Base-by-base conservation (phyloP, 2,888 invertebrate species). In the Marasmarcha lunaedactyla region DNA sequence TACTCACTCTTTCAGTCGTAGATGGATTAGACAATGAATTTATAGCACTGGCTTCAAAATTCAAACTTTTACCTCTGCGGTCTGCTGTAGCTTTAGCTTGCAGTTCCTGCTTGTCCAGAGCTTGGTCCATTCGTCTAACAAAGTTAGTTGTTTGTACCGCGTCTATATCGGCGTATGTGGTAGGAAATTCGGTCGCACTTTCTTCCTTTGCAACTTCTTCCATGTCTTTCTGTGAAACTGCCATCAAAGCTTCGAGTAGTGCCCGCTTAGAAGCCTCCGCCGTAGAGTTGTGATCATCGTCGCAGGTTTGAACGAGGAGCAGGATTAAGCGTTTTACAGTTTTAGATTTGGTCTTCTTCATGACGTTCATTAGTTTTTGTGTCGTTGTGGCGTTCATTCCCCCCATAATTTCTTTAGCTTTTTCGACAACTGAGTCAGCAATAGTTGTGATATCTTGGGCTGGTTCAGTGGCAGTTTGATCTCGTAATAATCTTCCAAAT, bases 261-360 rank as follows among this genome's bases (percentile, higher is more conserved):
- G 89, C 88, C 48, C 87, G 87, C 50, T 90, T 87, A 2, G 91
- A 90, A 41, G 89, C 87, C 51, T 91, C 90, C 46, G 88, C 85
- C 0, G 90, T 90, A 39, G 87, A 87, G 52, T 89, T 90, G 54
- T 88, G 88, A 53, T 88, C 88, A 38, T 89, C 88, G 51, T 89
- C 90, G 57, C 92, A 93, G 42, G 92, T 92, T 54, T 90, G 92
- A 13, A 94, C 91, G 43, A 94, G 71, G 15, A 94, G 66, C 20
- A 94, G 71, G 42, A 94, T 89, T 20, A 94, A 72, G 46, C 91
- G 85, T 37, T 90, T 84, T 0, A 92, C 91, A 0, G 90, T 88
- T 41, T 90, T 90, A 49, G 93, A 92, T 49, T 87, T 88, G 0
- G 93, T 93, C 59, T 92, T 90, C 56, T 90, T 89, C 93, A 94